Percentiles rank a stretch among this genome's conserved stretches.
Conservation (phyloP, 1,140 invertebrate species). For the Macrobrachium rosenbergii region DNA sequence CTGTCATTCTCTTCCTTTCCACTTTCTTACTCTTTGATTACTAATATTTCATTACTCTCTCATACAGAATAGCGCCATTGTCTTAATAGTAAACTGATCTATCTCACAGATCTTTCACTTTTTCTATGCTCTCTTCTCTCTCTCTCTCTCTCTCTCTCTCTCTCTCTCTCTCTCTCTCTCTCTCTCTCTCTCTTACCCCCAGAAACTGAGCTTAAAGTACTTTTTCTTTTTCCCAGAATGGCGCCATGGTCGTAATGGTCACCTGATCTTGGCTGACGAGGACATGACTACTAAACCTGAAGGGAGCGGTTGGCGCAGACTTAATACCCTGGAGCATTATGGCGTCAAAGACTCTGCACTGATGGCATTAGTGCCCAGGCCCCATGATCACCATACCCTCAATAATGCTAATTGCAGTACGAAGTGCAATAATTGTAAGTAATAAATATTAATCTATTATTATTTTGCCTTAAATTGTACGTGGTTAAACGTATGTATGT, state of each 20-base stretch:
- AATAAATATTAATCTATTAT: neutral
- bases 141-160: too few relatives aligned
- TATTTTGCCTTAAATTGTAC: neutral
- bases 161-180: too few relatives aligned
- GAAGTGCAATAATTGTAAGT: slow-evolving; percentile 60
- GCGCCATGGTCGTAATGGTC: slow-evolving; percentile 71
- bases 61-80: neutral
- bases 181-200: slow-evolving; percentile 11
- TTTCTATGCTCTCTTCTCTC: too few relatives aligned
- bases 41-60: neutral
- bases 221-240: slow-evolving; percentile 73
- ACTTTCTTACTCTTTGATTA: neutral
- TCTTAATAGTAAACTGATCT: too few relatives aligned
- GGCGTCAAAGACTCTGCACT: slow-evolving; percentile 93
- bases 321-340: slow-evolving; percentile 94
- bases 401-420: slow-evolving; percentile 59
- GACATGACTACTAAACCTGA: slow-evolving; percentile 74
- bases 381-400: slow-evolving; percentile 53
- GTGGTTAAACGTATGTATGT: neutral
- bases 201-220: neutral
- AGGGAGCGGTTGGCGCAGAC: slow-evolving; percentile 81
- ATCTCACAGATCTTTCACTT: too few relatives aligned
- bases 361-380: slow-evolving; percentile 89
- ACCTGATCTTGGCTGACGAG: slow-evolving; percentile 71
- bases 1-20: neutral